Evolutionary conservation across 2,113 vertebrate genomes (phyloP).

Genomic region (Thermophis baileyi): DNA sequence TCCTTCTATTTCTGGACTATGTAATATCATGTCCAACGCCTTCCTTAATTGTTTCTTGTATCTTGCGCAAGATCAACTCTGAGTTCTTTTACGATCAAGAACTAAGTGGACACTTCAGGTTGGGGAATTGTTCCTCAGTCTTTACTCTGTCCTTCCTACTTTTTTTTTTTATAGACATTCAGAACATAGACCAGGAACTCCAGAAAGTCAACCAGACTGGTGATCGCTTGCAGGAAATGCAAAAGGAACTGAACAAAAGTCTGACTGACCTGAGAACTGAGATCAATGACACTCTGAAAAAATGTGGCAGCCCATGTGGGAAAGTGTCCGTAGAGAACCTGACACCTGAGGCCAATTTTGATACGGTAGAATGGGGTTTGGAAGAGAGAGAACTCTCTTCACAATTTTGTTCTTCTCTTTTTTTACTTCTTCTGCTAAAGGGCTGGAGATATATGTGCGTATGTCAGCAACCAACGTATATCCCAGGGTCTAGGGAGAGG

Average conservation of each 20-base stretch:
- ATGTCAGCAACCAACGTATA: conserved; percentile 71
- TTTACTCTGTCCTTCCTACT: accelerated
- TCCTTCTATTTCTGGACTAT: background rate
- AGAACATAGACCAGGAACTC: accelerated
- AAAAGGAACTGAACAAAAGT: conserved; percentile 42
- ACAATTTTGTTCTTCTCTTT: background rate
- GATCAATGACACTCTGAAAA: conserved; percentile 57
- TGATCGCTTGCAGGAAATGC: conserved; percentile 20
- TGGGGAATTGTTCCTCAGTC: background rate
- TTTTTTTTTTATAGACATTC: conserved; percentile 19
- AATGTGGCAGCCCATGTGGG: accelerated
- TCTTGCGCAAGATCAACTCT: background rate
- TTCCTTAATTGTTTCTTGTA: background rate
- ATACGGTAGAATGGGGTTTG: conserved; percentile 44
- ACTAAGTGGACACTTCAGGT: background rate
- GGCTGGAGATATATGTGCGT: conserved; percentile 75
- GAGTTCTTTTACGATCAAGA: background rate
- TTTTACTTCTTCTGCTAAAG: conserved; percentile 39
- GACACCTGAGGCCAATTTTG: conserved; percentile 46
- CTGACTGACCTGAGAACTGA: conserved; percentile 41
- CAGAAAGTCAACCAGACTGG: accelerated
- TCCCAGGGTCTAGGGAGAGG: conserved; percentile 47
- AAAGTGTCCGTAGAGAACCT: conserved; percentile 19
- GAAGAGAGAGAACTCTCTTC: no score
- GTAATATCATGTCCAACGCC: background rate